These are phyloP conservation scores for Meteorus colon DNA, from an alignment of 2,888 invertebrate genomes.

Conservation along the genomic window DNA sequence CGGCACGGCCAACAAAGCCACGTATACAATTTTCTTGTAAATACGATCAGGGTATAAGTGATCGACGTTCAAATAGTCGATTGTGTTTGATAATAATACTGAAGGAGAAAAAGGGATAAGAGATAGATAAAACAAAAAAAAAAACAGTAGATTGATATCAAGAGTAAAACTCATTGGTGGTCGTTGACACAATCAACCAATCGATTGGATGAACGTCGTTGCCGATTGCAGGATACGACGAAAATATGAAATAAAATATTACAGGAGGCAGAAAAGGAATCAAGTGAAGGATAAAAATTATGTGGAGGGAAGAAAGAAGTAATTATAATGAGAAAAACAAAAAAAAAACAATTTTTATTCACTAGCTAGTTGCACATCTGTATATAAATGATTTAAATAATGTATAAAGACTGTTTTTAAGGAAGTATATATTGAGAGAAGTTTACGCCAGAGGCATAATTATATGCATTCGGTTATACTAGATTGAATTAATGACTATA, in stretches of 20 bases:
- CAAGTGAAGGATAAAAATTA: conserved; percentile 26
- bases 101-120: conserved; percentile 15
- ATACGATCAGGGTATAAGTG: conserved; percentile 69
- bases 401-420: conserved; percentile 71
- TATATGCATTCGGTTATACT: conserved; percentile 12
- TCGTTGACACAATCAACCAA: conserved; percentile 22
- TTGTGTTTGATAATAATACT: conserved; percentile 39
- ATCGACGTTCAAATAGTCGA: conserved; percentile 57
- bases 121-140: background rate
- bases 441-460: conserved; percentile 35
- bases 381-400: conserved; percentile 70
- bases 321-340: conserved; percentile 34
- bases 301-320: background rate
- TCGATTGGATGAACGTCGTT: conserved; percentile 27
- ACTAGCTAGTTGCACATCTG: conserved; percentile 66
- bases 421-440: conserved; percentile 48
- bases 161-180: conserved; percentile 36
- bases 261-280: conserved; percentile 42
- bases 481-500: conserved; percentile 36
- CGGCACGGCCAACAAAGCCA: background rate
- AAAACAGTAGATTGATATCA: conserved; percentile 26
- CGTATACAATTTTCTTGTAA: conserved; percentile 57
- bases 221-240: conserved; percentile 44
- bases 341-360: conserved; percentile 61
- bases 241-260: conserved; percentile 32